Percentiles rank a stretch among this genome's conserved stretches.
Conservation (phyloP, 1,140 invertebrate species). For the Hylaeus anthracinus region DNA sequence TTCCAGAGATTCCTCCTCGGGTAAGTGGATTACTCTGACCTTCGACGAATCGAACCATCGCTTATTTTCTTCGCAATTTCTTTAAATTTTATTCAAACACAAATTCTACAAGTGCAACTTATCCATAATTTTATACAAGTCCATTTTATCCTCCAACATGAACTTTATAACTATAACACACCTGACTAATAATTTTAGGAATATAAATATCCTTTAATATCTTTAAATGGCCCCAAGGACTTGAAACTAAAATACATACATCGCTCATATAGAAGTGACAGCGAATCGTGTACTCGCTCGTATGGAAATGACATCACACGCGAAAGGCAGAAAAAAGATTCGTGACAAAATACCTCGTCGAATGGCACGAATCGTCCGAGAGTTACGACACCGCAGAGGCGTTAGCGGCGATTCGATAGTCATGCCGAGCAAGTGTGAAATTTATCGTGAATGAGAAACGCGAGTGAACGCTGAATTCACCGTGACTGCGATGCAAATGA, state of each 20-base stretch:
- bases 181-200: too few species aligned
- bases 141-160: too few species aligned
- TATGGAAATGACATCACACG: background rate
- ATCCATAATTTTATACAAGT: too few species aligned
- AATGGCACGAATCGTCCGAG: background rate
- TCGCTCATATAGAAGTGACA: too few species aligned
- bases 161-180: too few species aligned
- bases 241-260: too few species aligned
- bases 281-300: too few species aligned
- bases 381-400: constrained; percentile 39
- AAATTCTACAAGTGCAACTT: too few species aligned
- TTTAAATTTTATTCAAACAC: too few species aligned
- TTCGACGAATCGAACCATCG: background rate
- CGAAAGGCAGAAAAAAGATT: background rate
- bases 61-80: background rate
- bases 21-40: constrained; percentile 65
- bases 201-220: too few species aligned
- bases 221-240: too few species aligned
- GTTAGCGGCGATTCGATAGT: constrained; percentile 48
- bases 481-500: constrained; percentile 8
- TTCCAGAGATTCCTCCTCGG: constrained; percentile 78
- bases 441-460: constrained; percentile 39
- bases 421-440: constrained; percentile 56
- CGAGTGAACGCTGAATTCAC: constrained; percentile 8
- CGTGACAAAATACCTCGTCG: background rate